Percentiles rank a stretch among this genome's conserved stretches.
These are phyloP conservation scores for Oscheius sp. DNA, from an alignment of 2,888 invertebrate genomes.

Conservation along the genomic window DNA sequence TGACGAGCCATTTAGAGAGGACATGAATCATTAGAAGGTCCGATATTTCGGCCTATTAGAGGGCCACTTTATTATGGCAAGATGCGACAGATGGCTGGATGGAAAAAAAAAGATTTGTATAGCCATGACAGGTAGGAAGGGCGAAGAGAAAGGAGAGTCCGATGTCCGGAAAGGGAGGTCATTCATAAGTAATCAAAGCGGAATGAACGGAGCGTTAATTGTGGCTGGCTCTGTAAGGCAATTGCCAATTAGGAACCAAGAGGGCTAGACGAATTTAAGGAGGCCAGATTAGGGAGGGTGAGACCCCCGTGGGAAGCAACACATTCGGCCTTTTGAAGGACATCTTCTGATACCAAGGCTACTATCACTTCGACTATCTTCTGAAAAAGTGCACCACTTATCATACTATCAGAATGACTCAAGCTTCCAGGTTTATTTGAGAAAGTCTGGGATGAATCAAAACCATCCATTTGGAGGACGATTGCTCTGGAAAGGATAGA, in stretches of 20 bases:
- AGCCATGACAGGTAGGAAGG: not conserved
- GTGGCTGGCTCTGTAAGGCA: not conserved
- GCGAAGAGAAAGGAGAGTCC: not conserved
- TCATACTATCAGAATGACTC: too few relatives aligned
- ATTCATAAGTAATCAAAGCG: constrained; percentile 26
- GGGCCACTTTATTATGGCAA: constrained; percentile 3
- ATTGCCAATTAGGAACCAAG: constrained; percentile 5
- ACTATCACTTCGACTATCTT: too few relatives aligned
- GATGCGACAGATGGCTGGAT: constrained; percentile 19
- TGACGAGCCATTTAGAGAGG: constrained; percentile 7
- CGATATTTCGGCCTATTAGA: constrained; percentile 17
- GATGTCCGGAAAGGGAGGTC: constrained; percentile 8
- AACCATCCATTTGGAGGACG: too few relatives aligned
- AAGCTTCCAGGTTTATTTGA: too few relatives aligned
- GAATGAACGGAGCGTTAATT: constrained; percentile 11
- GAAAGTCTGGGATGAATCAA: too few relatives aligned
- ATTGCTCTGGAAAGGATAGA: too few relatives aligned
- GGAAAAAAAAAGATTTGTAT: not conserved
- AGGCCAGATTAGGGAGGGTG: constrained; percentile 7
- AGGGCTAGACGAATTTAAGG: not conserved
- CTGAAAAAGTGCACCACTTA: too few relatives aligned
- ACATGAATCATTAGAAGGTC: constrained; percentile 20
- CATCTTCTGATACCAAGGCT: too few relatives aligned
- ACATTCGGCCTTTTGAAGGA: constrained; percentile 9
- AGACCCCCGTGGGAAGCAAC: constrained; percentile 18